Percentiles rank a stretch among this genome's conserved stretches.
Conservation (phyloP, 2,113 vertebrate genomes). For the Sylvietta virens region DNA sequence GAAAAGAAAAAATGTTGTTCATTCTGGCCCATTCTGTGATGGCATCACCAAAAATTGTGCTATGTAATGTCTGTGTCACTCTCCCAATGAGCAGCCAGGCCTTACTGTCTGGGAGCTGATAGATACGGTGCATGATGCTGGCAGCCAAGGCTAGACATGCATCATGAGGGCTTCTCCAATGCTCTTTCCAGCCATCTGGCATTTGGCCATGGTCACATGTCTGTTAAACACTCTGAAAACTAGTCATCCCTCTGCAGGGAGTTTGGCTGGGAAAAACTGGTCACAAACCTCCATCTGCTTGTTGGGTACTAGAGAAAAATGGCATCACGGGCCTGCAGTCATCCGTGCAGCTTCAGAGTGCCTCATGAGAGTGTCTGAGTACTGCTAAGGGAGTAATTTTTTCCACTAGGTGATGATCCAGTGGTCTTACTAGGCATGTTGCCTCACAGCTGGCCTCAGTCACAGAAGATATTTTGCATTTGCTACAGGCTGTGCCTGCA, state of each 20-base stretch:
- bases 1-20: neutral
- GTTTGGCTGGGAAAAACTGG: neutral
- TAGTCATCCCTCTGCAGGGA: conserved; percentile 18
- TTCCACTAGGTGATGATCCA: neutral
- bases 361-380: neutral
- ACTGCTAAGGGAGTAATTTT: neutral
- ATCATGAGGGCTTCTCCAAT: neutral
- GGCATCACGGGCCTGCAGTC: neutral
- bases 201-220: neutral
- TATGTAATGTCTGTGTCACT: neutral
- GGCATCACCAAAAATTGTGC: neutral
- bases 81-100: neutral
- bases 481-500: neutral
- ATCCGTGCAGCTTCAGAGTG: neutral
- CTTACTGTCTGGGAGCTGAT: neutral
- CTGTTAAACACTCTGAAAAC: neutral
- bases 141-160: neutral
- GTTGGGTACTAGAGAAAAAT: neutral
- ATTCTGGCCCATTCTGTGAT: neutral
- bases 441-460: neutral
- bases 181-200: conserved; percentile 16
- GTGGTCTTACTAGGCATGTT: neutral
- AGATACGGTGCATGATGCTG: neutral
- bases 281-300: conserved; percentile 33
- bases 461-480: neutral